phyloP scores from a whole-genome alignment of 1,140 invertebrate species.

The Archegozetes longisetosus region DNA sequence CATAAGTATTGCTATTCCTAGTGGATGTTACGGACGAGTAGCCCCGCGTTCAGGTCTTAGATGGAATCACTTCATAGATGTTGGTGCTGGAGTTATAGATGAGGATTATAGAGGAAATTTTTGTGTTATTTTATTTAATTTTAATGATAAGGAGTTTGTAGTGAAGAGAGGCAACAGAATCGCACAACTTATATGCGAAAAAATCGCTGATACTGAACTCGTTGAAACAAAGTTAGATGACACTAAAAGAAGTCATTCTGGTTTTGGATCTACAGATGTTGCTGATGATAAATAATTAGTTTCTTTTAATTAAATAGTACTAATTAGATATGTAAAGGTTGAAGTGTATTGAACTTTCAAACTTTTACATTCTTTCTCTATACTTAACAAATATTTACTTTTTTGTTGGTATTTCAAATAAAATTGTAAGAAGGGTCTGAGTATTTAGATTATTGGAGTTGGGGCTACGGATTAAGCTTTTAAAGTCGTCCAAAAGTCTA shows the following conservation, averaged over 20 bases:
- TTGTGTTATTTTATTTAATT: slow-evolving; percentile 87
- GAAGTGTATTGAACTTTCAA: too few relatives aligned
- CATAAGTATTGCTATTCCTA: slow-evolving; percentile 50
- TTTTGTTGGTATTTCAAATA: too few relatives aligned
- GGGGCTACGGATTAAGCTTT: too few relatives aligned
- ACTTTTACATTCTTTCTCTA: too few relatives aligned
- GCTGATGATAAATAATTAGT: too few relatives aligned
- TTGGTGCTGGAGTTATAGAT: slow-evolving; percentile 89
- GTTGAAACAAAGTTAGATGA: slow-evolving; percentile 43
- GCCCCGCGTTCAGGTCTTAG: slow-evolving; percentile 92
- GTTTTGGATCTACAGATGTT: slow-evolving; percentile 23
- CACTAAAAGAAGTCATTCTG: slow-evolving; percentile 20
- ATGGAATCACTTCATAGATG: slow-evolving; percentile 87
- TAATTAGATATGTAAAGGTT: too few relatives aligned
- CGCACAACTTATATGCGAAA: slow-evolving; percentile 91
- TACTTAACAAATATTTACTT: too few relatives aligned
- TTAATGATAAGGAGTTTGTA: slow-evolving; percentile 58
- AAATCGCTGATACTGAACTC: slow-evolving; percentile 67
- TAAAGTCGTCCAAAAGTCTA: too few relatives aligned
- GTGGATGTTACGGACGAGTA: slow-evolving; percentile 81
- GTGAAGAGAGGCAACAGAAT: slow-evolving; percentile 68
- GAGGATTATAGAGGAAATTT: slow-evolving; percentile 84
- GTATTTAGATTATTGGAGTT: too few relatives aligned
- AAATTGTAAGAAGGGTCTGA: too few relatives aligned
- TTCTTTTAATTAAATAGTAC: too few relatives aligned